phyloP scores from a whole-genome alignment of 2,113 vertebrate genomes.

The Tragelaphus scriptus region DNA sequence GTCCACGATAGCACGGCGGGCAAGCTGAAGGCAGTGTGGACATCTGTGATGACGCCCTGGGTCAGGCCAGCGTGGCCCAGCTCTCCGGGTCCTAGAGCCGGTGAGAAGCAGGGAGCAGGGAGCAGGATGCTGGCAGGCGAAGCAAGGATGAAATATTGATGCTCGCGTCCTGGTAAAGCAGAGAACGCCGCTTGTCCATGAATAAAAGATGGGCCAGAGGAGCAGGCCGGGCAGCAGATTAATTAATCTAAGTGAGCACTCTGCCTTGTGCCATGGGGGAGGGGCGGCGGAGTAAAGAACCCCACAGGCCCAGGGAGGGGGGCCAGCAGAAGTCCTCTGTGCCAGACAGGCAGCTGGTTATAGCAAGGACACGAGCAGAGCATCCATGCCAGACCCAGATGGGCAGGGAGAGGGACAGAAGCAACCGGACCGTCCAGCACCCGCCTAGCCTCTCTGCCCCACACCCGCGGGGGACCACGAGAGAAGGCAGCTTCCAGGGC shows the following conservation, averaged over 20 bases:
- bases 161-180: conserved; percentile 66
- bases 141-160: conserved; percentile 79
- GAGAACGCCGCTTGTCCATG: conserved; percentile 72
- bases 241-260: conserved; percentile 79
- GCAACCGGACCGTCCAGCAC: neutral
- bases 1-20: neutral
- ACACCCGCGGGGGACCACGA: neutral
- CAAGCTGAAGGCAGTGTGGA: neutral
- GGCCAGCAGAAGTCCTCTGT: neutral
- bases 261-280: conserved; percentile 45
- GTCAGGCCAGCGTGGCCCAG: neutral
- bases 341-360: neutral
- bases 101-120: neutral
- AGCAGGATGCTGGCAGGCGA: neutral
- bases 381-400: neutral
- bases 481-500: neutral
- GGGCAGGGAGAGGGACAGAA: neutral
- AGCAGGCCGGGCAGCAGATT: conserved; percentile 77
- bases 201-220: conserved; percentile 81
- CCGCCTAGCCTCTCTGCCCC: neutral
- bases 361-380: neutral
- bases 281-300: neutral
- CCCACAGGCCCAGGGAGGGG: neutral
- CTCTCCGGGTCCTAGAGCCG: neutral
- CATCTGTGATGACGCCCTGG: neutral